Percentiles rank a stretch among this genome's conserved stretches.
phyloP scores from a whole-genome alignment of 92 coral and sea anemone species.

The Parazoanthus swiftii region DNA sequence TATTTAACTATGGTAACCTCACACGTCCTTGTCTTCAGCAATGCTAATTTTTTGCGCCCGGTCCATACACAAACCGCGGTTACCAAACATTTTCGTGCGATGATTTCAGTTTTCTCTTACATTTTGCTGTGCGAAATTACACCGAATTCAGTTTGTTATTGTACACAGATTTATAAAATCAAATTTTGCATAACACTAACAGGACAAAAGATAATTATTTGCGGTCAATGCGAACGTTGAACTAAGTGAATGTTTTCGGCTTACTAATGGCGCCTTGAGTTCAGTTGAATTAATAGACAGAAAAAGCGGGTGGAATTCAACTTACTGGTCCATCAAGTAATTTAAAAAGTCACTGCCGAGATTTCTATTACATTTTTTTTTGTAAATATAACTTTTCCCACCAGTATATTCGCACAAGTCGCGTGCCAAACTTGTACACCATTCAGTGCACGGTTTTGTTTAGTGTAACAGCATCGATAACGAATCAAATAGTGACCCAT shows the following conservation, averaged over 20 bases:
- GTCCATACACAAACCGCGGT: not conserved
- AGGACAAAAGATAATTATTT: constrained; percentile 9
- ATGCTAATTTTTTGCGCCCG: not conserved
- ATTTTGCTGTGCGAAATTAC: not conserved
- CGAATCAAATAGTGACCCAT: not conserved
- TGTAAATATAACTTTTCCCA: not conserved
- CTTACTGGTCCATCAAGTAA: not conserved
- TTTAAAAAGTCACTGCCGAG: not conserved
- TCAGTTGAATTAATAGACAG: not conserved
- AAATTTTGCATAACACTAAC: constrained; percentile 12
- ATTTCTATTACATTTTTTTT: not conserved
- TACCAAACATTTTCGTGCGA: not conserved
- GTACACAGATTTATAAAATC: not conserved
- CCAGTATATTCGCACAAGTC: not conserved
- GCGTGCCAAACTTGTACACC: not conserved
- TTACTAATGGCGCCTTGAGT: not conserved
- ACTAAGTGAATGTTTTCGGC: constrained; percentile 6
- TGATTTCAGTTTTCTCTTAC: not conserved
- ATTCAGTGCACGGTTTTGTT: not conserved
- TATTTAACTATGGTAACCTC: constrained; percentile 15
- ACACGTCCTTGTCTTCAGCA: not conserved
- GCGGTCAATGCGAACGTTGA: constrained; percentile 1
- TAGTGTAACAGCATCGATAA: not conserved
- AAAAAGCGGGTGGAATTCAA: not conserved
- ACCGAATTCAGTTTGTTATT: not conserved